Percentiles rank a stretch among this genome's conserved stretches.
Evolutionary conservation across 1,140 invertebrate species (phyloP).

Genomic region (Drosophila subpulchrella): DNA sequence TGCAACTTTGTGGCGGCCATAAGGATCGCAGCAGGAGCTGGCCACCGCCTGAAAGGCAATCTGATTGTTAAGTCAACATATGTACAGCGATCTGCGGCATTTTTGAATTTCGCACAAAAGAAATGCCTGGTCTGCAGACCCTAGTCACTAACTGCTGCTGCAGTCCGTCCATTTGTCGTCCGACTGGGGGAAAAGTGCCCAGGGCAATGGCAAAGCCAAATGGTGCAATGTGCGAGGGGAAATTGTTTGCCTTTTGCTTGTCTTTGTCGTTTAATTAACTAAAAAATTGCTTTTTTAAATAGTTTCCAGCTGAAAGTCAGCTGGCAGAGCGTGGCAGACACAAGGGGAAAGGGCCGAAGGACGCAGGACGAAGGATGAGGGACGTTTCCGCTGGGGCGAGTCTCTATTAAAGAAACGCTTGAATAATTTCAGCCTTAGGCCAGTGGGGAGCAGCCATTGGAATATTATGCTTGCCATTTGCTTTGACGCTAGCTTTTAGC

Average conservation of each 20-base stretch:
- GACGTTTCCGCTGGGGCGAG: conserved; percentile 24
- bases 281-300: conserved; percentile 81
- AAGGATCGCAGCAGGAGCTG: conserved; percentile 42
- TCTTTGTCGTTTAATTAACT: conserved; percentile 84
- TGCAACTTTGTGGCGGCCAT: conserved; percentile 11
- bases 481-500: conserved; percentile 57
- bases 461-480: conserved; percentile 70
- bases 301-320: conserved; percentile 55
- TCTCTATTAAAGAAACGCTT: conserved; percentile 63
- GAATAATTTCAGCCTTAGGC: conserved; percentile 72
- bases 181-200: conserved; percentile 15
- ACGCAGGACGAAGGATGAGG: conserved; percentile 1
- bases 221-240: conserved; percentile 50
- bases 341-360: conserved; percentile 1
- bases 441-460: conserved; percentile 50
- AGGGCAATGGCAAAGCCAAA: conserved; percentile 31
- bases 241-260: conserved; percentile 60
- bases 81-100: conserved; percentile 9
- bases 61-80: background rate
- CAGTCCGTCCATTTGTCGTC: background rate
- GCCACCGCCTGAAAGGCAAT: background rate
- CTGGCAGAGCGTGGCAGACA: conserved; percentile 5
- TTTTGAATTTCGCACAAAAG: conserved; percentile 3
- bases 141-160: conserved; percentile 10
- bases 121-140: background rate